Conservation (phyloP, 2,888 invertebrate genomes). For the Melinaea menophilus region DNA sequence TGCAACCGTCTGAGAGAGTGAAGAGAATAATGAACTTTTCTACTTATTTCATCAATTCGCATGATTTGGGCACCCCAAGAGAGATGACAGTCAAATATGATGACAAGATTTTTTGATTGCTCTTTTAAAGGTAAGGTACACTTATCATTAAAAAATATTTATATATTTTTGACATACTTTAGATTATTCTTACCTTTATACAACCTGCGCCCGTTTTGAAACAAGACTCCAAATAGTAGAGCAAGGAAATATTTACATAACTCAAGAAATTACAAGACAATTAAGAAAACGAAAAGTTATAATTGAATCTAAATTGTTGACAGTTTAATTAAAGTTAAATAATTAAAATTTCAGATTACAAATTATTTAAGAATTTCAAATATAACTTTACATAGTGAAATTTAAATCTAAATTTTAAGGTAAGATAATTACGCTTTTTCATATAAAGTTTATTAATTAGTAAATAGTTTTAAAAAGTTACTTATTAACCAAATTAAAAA, state of each 20-base stretch:
- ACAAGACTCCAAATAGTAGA: conserved; percentile 73
- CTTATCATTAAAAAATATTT: neutral
- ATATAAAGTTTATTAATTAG: neutral
- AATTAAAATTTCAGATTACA: too few species aligned
- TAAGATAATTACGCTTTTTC: conserved; percentile 55
- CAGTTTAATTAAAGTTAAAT: too few species aligned
- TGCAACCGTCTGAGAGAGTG: too few species aligned
- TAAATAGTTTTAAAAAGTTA: too few species aligned
- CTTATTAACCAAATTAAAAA: neutral
- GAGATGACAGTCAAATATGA: too few species aligned
- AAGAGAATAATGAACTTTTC: too few species aligned
- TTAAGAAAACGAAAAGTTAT: too few species aligned
- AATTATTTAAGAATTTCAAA: conserved; percentile 78
- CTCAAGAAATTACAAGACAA: conserved; percentile 57
- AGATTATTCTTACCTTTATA: conserved; percentile 36
- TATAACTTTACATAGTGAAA: conserved; percentile 79
- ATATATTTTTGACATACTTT: neutral
- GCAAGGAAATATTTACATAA: conserved; percentile 63
- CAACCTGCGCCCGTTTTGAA: conserved; percentile 80
- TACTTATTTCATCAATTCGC: too few species aligned
- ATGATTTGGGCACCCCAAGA: too few species aligned
- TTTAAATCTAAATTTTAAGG: conserved; percentile 84
- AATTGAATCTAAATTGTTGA: too few species aligned
- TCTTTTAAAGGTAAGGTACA: too few species aligned
- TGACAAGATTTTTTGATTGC: too few species aligned